Base-by-base conservation (phyloP, 1,140 invertebrate genomes). In the Philopotamus ludificatus region DNA sequence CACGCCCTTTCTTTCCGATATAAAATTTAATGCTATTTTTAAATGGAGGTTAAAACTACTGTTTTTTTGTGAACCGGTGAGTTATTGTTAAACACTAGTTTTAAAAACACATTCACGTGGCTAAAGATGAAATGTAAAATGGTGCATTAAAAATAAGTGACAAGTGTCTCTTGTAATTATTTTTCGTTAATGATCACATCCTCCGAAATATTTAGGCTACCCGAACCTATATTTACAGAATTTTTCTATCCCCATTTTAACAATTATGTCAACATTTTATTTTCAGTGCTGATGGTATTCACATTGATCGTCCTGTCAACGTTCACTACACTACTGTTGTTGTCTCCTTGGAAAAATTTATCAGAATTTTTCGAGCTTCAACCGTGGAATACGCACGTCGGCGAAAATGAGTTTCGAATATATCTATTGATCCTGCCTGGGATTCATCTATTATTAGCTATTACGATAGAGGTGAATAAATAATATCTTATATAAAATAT, bases 351-450 rank as follows among this genome's bases (percentile, higher is more conserved):
- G 78, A 8, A 68, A 2, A 72, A 72, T 67, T 67, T 80, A 20
- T 74, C 77, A 0, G 71, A 76, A 3, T 74, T 73, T 63, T 79
- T 81, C 74, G 77, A 81, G 63, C 66, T 81, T 0, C 67, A 74
- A 47, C 70, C 78, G 71, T 70, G 74, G 22, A 21, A 55, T 0
- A 60, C 74, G 15, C 50, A 65, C 42, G 57, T 34, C 0, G 75
- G 76, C n/a, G 72, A 76, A 54, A 75, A 72, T 15, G 70, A 75
- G 54, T 81, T 80, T 71, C 73, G 78, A 28, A 59, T 79, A 7
- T 81, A 80, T 54, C 55, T 80, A 57, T 68, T 81, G 49, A 62
- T 81, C 3, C 73, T 81, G 68, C 79, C 78, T 1, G 70, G 73
- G 21, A 50, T 79, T 42, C 79, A 81, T 73, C 68, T 79, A 22